Conservation (phyloP, 37 sponge, comb jelly and placozoan genomes). For the Haliclona indistincta region DNA sequence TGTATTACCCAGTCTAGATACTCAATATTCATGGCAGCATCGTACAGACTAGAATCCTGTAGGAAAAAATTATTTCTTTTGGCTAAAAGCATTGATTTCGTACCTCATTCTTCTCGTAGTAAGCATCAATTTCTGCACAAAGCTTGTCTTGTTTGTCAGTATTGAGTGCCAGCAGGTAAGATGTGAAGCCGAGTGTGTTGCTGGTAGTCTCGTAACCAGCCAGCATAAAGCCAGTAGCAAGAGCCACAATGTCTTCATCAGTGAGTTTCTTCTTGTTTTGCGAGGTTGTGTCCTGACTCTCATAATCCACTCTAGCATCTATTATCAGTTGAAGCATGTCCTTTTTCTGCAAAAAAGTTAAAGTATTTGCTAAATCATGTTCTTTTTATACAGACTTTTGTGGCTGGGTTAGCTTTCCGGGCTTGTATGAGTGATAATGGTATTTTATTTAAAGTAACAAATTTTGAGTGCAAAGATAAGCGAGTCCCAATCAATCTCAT, state of each 20-base stretch:
- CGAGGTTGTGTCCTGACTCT: not conserved
- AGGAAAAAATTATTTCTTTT: no score
- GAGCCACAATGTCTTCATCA: not conserved
- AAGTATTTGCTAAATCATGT: not conserved
- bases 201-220: conserved; percentile 19
- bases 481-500: no score
- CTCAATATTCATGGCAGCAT: conserved; percentile 64
- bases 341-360: conserved; percentile 32
- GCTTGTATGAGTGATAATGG: no score
- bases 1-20: conserved; percentile 76
- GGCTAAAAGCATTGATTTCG: no score
- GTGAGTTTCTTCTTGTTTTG: not conserved
- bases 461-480: no score
- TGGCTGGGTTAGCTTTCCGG: no score
- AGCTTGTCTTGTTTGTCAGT: conserved; percentile 10
- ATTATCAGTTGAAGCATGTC: conserved; percentile 74
- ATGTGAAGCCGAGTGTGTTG: conserved; percentile 20
- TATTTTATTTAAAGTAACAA: no score
- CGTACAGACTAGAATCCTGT: conserved; percentile 62
- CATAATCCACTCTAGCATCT: conserved; percentile 45
- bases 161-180: conserved; percentile 19
- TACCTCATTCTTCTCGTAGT: not conserved
- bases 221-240: not conserved
- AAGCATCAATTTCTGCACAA: conserved; percentile 4
- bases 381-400: not conserved